Evolutionary conservation across 35 echinoderm and acorn worm genomes (phyloP), one percentile per base, ranked within the genome.

Genomic region (Lytechinus variegatus): DNA sequence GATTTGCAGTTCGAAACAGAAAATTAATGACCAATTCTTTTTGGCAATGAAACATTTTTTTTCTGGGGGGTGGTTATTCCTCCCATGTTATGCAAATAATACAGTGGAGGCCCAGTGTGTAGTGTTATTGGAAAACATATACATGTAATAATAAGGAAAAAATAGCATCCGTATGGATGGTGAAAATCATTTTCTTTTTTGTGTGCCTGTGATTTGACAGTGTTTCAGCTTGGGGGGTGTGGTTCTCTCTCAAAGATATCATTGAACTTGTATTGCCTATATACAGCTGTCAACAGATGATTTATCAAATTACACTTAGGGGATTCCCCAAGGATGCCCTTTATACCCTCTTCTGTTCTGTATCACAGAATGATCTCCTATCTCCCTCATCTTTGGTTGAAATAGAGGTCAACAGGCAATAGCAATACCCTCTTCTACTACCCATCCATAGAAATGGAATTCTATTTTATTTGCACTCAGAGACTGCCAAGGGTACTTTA

Each of bases 281-380:
- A 24, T 79, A 3, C 66, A 79, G 66, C 66, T 79, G 66, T 79
- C 21, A 79, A 79, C 66, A 79, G 66, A 79, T 79, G 66, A 79
- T 79, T 79, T 19, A 79, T 79, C 66, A 79, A 79, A 79, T 79
- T 79, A n/a, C 66, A 79, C 66, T 79, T 16, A 79, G 66, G 66
- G 66, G 66, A 79, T 24, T 79, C 66, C 66, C 66, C 66, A 79
- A 24, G 21, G 66, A 79, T 79, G 7, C 19, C 66, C n/a, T 24
- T 79, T 79, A 24, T 79, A 16, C 21, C 16, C 19, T 79, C n/a
- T 24, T 16, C 24, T 8, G 66, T 24, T 0, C 21, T 0, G 66
- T 79, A 21, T 79, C 66, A 79, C 16, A n/a, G 16, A 79, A n/a
- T 16, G 66, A 79, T 79, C 66, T n/a, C 66, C 66, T 24, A 79